phyloP scores from a whole-genome alignment of 2,113 vertebrate species.

The Perognathus longimembris region DNA sequence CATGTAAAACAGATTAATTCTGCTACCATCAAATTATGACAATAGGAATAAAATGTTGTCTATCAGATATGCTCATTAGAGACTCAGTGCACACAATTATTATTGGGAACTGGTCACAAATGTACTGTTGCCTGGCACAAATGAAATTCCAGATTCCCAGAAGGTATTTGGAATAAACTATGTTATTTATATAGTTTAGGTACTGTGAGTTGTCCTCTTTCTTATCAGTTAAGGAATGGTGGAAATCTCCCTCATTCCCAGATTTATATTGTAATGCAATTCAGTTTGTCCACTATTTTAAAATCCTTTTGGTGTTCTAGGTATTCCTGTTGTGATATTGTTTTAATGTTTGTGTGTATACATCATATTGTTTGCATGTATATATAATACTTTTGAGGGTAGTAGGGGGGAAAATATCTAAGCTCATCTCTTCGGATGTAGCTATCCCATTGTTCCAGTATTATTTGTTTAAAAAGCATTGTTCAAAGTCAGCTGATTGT shows the following conservation, averaged over 20 bases:
- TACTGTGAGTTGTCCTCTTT: not conserved
- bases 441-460: not conserved
- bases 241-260: not conserved
- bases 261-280: not conserved
- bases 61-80: not conserved
- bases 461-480: not conserved
- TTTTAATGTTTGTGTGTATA: too few species aligned
- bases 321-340: too few species aligned
- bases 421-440: not conserved
- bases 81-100: not conserved
- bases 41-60: not conserved
- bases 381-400: too few species aligned
- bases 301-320: not conserved
- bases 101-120: too few species aligned
- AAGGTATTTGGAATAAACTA: not conserved
- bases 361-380: too few species aligned
- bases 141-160: not conserved
- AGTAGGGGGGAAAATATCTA: not conserved
- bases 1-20: not conserved
- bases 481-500: not conserved
- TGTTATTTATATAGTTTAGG: not conserved
- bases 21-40: not conserved
- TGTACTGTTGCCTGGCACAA: not conserved
- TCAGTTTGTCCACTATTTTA: not conserved
- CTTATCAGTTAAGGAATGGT: not conserved